Evolutionary conservation across 2,888 invertebrate genomes (phyloP), one percentile per base, ranked within the genome.

Genomic region (Cheilosia urbana): DNA sequence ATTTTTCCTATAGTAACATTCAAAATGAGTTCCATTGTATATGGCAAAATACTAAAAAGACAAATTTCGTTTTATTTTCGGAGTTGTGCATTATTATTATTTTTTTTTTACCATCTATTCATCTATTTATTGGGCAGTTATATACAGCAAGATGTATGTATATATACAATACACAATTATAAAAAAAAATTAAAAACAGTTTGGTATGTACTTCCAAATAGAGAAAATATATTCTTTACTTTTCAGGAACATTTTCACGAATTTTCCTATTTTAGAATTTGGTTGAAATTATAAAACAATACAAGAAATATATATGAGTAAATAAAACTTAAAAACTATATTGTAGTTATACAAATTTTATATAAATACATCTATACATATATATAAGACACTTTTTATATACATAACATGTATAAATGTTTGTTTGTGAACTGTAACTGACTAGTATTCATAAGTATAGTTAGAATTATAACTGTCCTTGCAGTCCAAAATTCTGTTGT

Each of bases 321-420:
- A 17, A 47, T 47, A 37, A 58, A 62, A 15, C n/a, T 53, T 40
- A 34, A 58, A 19, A 60, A 49, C 71, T 76, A 81, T 81, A 81
- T 72, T 85, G 76, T 85, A 85, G 81, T 81, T 81, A 85, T 85
- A 77, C 71, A 81, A 85, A 85, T 81, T 81, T 85, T 81, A 77
- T 85, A 81, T 68, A 72, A 73, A 73, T 53, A 76, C 66, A 66
- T 66, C 9, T 30, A 30, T 27, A 82, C 60, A 58, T 68, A 77
- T 60, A 58, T 68, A 19, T 55, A 75, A 75, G 62, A 57, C 66
- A 78, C 72, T 68, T 79, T 75, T 84, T 81, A 72, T 63, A 81
- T 77, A 58, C 75, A 81, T 77, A 75, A 65, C 45, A 71, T 75
- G 79, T 84, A 71, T 81, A 71, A 65, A 72, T 49, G 51, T 77